These are phyloP conservation scores for Ptyas mucosa DNA, from an alignment of 2,113 vertebrate genomes.

Conservation along the genomic window DNA sequence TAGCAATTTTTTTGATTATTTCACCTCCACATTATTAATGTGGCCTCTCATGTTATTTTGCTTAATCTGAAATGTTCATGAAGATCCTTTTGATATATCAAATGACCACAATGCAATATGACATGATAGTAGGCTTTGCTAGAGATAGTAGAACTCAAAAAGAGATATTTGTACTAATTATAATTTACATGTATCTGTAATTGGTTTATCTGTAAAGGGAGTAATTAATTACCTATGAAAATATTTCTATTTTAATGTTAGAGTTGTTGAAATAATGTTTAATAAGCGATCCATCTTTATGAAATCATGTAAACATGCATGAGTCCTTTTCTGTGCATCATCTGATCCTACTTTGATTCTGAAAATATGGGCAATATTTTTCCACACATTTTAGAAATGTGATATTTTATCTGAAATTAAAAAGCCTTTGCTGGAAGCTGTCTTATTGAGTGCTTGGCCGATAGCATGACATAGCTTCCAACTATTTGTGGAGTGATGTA, in stretches of 20 bases:
- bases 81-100: not conserved
- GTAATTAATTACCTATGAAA: not conserved
- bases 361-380: not conserved
- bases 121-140: not conserved
- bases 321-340: not conserved
- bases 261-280: not conserved
- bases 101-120: not conserved
- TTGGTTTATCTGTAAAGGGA: not conserved
- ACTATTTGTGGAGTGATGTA: not conserved
- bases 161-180: not conserved
- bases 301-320: not conserved
- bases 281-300: not conserved
- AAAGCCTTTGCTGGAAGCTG: not conserved
- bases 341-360: not conserved
- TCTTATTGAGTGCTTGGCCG: not conserved
- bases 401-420: not conserved
- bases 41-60: not conserved
- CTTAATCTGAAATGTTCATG: not conserved
- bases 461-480: not conserved
- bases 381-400: not conserved
- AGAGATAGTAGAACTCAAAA: not conserved
- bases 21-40: not conserved
- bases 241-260: not conserved
- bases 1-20: not conserved
- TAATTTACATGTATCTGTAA: not conserved